These are phyloP conservation scores for Gopherus flavomarginatus DNA, from an alignment of 2,113 vertebrate genomes.

Conservation along the genomic window DNA sequence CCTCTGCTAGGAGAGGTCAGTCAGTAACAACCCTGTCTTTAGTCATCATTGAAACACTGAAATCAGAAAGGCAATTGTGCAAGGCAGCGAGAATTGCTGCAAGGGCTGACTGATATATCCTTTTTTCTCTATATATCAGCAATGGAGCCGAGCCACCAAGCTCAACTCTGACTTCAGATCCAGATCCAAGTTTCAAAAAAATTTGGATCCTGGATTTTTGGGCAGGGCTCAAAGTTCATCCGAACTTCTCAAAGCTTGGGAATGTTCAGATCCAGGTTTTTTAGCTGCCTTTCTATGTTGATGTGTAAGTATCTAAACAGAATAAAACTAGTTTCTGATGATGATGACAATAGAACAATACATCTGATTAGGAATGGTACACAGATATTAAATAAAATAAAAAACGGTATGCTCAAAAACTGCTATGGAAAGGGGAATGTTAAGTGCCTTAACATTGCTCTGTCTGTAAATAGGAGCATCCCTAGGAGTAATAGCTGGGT, in stretches of 20 bases:
- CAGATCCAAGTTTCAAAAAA: background rate
- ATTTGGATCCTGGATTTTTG: background rate
- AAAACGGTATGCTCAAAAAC: background rate
- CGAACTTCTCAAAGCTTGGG: background rate
- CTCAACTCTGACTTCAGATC: background rate
- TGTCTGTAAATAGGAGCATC: background rate
- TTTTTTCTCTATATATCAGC: background rate
- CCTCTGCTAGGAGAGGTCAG: slow-evolving; percentile 56
- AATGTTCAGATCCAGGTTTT: background rate
- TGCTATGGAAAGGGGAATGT: fast-evolving
- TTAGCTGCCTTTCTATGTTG: background rate
- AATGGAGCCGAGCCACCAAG: background rate
- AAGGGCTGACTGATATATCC: background rate
- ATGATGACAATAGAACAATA: background rate
- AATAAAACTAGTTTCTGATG: background rate
- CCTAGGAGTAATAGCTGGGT: background rate
- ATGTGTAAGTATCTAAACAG: background rate
- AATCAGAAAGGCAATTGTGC: slow-evolving; percentile 45
- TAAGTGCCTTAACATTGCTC: background rate
- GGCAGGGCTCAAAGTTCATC: background rate
- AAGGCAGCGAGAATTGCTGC: slow-evolving; percentile 15
- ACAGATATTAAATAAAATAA: background rate
- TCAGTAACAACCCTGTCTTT: slow-evolving; percentile 48
- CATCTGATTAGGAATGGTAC: background rate
- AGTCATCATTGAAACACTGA: slow-evolving; percentile 49